A percentile compares a stretch with the other conserved stretches of the same genome.
Conservation (phyloP, 2,888 invertebrate species). For the Conomelus anceps region DNA sequence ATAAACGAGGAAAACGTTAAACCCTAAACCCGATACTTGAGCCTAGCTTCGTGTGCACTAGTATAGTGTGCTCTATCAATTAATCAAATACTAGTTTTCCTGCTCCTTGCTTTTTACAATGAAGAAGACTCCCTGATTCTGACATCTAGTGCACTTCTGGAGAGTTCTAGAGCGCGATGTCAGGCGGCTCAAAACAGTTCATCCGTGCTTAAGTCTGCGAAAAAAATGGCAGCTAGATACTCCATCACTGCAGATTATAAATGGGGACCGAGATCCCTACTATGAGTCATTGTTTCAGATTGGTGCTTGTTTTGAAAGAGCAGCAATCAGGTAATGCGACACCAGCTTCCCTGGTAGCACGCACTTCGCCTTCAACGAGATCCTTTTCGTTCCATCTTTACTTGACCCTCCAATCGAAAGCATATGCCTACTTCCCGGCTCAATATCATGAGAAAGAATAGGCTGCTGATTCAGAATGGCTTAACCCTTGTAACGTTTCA, state of each 20-base stretch:
- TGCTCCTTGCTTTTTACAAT: not conserved
- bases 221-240: not conserved
- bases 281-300: not conserved
- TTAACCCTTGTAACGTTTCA: not conserved
- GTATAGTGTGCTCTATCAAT: not conserved
- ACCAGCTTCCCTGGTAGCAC: not conserved
- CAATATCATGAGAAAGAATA: not conserved
- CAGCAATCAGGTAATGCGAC: not conserved
- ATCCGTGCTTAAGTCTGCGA: not conserved
- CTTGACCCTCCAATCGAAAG: not conserved
- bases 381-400: too few species aligned
- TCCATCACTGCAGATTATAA: not conserved
- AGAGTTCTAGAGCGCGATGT: not conserved
- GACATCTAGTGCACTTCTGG: not conserved
- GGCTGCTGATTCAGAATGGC: not conserved
- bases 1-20: too few species aligned
- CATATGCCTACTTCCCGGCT: not conserved
- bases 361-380: not conserved
- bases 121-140: not conserved
- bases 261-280: not conserved
- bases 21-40: too few species aligned
- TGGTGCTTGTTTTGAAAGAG: not conserved
- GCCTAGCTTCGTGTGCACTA: too few species aligned
- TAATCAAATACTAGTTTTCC: not conserved
- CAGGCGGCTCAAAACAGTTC: not conserved